Base-by-base conservation (phyloP, 2,797 vertebrate species). In the Antennarius maculatus region DNA sequence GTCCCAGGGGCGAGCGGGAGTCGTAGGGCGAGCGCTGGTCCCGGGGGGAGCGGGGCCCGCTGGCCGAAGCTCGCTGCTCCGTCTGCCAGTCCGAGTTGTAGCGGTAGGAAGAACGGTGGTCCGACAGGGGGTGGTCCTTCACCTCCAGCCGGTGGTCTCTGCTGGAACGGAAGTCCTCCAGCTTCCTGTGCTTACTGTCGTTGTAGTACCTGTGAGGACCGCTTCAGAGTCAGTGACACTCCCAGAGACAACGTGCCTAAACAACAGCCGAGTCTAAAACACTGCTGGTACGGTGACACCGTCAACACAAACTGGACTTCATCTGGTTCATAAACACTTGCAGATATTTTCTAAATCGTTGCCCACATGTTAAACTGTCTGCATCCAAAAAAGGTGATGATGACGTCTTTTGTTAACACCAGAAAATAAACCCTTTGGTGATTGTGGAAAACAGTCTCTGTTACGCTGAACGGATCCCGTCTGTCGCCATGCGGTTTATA, bases 1-100 rank as follows among this genome's bases (percentile, higher is more conserved):
- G 95, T 17, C 94, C 95, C 64, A 96, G 65, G 0, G 96, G 96
- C 9, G 96, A 97, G 69, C 95, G 95, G 23, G 95, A 95, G 77
- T 96, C 96, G 42, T 96, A 97, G 3, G 96, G 94, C 17, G 97
- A 97, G 71, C 96, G 95, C 81, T 97, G 97, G 89, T 96, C 96
- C 69, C 95, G 86, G 9, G 97, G 97, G 14, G 96, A 97, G 74
- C 95, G 91, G 2, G 96, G 95, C 31, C 95, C 96, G 59, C 96
- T 96, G 80, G 93, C 94, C 0, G 96, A 96, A 69, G 94, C 92
- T 78, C 96, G 92, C 86, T 96, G 95, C 86, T 98, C 97, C 76
- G 94, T 83, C 76, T 97, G 97, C 96, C 97, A 98, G 92, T 99
- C 97, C 41, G 96, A 94, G 81, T 97, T 96, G 92, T 97, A 97